A percentile compares a stretch with the other conserved stretches of the same genome.
Conservation (phyloP, 2,888 invertebrate species). For the Erannis defoliaria region DNA sequence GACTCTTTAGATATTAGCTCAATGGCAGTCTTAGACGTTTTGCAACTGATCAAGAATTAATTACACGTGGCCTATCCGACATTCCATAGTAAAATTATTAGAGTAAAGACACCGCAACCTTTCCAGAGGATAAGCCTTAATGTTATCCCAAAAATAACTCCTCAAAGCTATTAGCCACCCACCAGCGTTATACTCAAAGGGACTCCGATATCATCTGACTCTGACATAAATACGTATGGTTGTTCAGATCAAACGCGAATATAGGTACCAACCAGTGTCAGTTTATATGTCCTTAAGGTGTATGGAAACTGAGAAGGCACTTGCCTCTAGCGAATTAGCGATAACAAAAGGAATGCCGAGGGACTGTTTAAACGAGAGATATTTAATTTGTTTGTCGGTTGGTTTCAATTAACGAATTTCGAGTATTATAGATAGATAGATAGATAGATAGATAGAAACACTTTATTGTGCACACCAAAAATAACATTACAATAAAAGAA, state of each 20-base stretch:
- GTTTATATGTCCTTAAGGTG: conserved; percentile 26
- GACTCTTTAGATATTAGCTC: no score
- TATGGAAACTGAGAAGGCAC: conserved; percentile 32
- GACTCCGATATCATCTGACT: conserved; percentile 36
- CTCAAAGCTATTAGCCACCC: conserved; percentile 20
- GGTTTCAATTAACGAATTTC: conserved; percentile 10
- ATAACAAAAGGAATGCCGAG: conserved; percentile 36
- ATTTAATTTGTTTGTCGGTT: conserved; percentile 14
- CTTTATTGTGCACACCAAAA: no score
- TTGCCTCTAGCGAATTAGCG: conserved; percentile 28
- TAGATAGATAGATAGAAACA: no score
- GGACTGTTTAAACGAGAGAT: conserved; percentile 9
- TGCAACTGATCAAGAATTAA: neutral
- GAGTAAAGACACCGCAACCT: neutral
- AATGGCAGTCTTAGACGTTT: no score
- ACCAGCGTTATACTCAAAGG: conserved; percentile 31
- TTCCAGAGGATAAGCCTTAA: neutral
- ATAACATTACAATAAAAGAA: no score
- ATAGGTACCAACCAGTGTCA: conserved; percentile 15
- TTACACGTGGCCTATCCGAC: neutral
- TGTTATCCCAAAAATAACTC: conserved; percentile 27
- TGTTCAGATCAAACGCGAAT: conserved; percentile 27
- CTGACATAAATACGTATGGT: conserved; percentile 22
- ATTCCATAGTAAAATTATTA: neutral
- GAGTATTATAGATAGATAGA: neutral